phyloP scores from a whole-genome alignment of 2,113 vertebrate species.

The Tragelaphus strepsiceros region DNA sequence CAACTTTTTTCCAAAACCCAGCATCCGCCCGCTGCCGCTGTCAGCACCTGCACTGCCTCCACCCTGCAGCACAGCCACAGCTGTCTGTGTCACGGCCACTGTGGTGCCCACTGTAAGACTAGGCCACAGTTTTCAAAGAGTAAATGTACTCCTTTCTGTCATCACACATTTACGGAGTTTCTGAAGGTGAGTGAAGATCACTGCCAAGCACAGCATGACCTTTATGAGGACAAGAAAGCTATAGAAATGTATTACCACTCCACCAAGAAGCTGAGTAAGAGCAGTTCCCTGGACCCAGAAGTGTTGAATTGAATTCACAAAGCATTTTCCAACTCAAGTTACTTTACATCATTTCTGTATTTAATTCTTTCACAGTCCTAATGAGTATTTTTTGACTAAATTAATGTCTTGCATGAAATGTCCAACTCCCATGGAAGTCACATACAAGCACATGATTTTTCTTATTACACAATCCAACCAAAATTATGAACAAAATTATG shows the following conservation, averaged over 20 bases:
- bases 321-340: neutral
- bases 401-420: neutral
- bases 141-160: neutral
- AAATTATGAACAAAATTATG: neutral
- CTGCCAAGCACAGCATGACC: neutral
- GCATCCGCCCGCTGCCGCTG: neutral
- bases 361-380: neutral
- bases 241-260: neutral
- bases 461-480: neutral
- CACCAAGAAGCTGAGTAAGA: neutral
- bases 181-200: neutral
- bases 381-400: neutral
- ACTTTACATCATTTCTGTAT: slow-evolving; percentile 3
- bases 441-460: neutral
- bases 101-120: neutral
- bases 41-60: neutral
- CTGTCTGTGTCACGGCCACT: neutral
- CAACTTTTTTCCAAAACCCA: neutral
- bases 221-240: neutral
- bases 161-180: neutral
- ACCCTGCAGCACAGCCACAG: neutral
- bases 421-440: neutral
- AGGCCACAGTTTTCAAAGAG: neutral
- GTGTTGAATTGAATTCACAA: neutral
- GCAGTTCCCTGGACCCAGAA: neutral